phyloP scores from a whole-genome alignment of 35 echinoderm and acorn worm genomes.

The Lytechinus pictus region DNA sequence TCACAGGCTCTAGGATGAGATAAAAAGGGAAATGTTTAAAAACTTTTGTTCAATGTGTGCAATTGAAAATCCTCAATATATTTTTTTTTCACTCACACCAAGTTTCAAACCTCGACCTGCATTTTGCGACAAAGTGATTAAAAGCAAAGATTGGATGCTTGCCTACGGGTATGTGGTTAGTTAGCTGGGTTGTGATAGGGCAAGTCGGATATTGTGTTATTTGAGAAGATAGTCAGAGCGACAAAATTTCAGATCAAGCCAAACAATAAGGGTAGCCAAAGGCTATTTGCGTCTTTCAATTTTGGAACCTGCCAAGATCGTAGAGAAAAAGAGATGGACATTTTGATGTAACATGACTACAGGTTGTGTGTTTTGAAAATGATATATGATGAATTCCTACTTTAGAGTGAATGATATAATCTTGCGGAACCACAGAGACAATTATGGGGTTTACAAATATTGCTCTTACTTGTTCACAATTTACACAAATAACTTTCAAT shows the following conservation, averaged over 20 bases:
- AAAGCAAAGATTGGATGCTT: background rate
- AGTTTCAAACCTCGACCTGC: background rate
- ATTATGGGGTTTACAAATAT: background rate
- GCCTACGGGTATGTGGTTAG: background rate
- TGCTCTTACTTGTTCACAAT: background rate
- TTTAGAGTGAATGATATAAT: background rate
- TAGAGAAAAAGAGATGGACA: background rate
- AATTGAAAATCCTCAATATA: background rate
- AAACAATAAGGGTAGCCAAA: background rate
- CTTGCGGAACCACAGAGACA: background rate
- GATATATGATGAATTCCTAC: background rate
- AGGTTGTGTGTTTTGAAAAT: background rate
- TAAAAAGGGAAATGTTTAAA: background rate
- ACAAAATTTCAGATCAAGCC: slow-evolving; percentile 10
- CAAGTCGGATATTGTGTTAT: background rate
- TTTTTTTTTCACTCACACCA: background rate
- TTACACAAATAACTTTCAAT: background rate
- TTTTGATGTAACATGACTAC: background rate
- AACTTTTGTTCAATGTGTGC: background rate
- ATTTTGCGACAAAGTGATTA: background rate
- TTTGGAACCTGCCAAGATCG: background rate
- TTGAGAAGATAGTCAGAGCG: background rate
- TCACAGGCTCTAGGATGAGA: background rate
- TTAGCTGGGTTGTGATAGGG: slow-evolving; percentile 9
- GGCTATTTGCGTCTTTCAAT: slow-evolving; percentile 4